Percentiles rank a stretch among this genome's conserved stretches.
These are phyloP conservation scores for Theonella swinhoei DNA, from an alignment of 37 sponge, comb jelly and placozoan species.

Conservation along the genomic window DNA sequence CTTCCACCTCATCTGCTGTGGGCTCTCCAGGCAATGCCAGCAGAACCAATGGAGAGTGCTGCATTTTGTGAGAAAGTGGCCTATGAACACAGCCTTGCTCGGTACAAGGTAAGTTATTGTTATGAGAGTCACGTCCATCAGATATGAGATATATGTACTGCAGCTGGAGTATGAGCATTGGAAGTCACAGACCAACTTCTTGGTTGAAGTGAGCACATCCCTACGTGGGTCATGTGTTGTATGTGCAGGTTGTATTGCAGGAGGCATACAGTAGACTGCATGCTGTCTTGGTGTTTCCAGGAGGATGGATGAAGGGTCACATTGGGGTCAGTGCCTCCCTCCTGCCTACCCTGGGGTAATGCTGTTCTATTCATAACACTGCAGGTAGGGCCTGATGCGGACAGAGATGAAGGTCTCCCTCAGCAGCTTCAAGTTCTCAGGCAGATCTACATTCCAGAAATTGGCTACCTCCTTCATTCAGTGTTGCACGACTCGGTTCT, in stretches of 20 bases:
- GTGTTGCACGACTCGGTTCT: constrained; percentile 69
- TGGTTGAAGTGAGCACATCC: constrained; percentile 19
- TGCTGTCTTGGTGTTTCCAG: constrained; percentile 78
- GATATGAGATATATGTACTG: no score
- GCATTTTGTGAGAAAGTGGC: constrained; percentile 54
- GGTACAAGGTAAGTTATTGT: constrained; percentile 42
- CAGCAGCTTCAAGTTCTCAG: constrained; percentile 68
- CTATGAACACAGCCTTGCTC: constrained; percentile 43
- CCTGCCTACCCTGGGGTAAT: no score
- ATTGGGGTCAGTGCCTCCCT: constrained; percentile 5
- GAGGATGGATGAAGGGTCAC: constrained; percentile 88
- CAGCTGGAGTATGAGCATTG: constrained; percentile 23
- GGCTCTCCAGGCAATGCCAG: constrained; percentile 7
- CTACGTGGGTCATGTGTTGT: neutral
- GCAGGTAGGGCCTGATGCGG: neutral
- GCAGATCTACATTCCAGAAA: constrained; percentile 67
- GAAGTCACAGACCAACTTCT: neutral
- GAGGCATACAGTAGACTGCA: constrained; percentile 65
- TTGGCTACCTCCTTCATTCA: constrained; percentile 71
- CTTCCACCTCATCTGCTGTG: neutral
- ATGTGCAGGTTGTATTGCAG: constrained; percentile 18
- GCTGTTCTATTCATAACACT: no score
- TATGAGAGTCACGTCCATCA: no score
- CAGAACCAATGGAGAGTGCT: constrained; percentile 21
- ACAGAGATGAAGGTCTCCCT: neutral